These are phyloP conservation scores for Amphiura filiformis DNA, from an alignment of 35 echinoderm and acorn worm genomes.

Conservation along the genomic window DNA sequence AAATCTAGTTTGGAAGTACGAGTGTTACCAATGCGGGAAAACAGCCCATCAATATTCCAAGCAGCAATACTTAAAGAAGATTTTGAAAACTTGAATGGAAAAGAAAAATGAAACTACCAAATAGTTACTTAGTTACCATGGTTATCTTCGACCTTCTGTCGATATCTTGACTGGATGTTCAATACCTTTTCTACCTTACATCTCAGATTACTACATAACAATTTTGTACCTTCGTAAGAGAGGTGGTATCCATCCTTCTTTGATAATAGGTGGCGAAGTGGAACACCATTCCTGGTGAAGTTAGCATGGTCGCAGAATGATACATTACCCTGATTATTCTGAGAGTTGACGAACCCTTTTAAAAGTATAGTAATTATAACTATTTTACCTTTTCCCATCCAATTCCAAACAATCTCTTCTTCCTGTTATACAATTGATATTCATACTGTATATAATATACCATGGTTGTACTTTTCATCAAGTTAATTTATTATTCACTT, in stretches of 20 bases:
- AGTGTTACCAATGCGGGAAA: no score
- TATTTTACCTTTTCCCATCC: no score
- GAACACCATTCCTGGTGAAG: neutral
- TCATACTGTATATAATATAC: no score
- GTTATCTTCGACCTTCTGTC: neutral
- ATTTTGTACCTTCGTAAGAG: neutral
- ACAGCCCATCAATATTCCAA: neutral
- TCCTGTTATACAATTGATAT: no score
- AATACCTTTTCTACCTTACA: neutral
- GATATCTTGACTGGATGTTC: neutral
- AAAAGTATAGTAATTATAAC: neutral
- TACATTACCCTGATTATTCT: neutral
- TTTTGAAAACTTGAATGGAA: neutral
- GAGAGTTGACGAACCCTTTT: neutral
- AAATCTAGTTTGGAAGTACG: no score
- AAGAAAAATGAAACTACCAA: neutral
- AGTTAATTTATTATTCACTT: no score
- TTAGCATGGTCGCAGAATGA: neutral
- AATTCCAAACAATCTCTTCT: no score
- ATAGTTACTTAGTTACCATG: neutral
- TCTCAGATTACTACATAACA: conserved; percentile 3
- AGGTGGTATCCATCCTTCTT: neutral
- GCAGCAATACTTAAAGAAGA: neutral
- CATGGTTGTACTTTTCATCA: no score
- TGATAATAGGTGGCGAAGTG: neutral